A percentile compares a stretch with the other conserved stretches of the same genome.
Evolutionary conservation across 2,888 invertebrate species (phyloP).

Genomic region (Athalia cordata): DNA sequence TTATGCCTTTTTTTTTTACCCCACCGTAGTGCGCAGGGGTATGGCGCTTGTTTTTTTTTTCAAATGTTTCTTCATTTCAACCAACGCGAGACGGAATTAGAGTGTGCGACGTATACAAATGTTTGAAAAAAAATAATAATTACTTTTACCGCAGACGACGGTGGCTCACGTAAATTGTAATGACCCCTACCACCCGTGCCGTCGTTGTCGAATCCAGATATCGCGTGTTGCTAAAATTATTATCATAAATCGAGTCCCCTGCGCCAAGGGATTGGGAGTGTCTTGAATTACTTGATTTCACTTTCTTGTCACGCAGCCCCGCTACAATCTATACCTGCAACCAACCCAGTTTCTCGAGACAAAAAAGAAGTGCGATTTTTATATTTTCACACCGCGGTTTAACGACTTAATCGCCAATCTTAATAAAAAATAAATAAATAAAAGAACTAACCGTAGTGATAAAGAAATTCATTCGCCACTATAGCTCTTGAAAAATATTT

Average conservation of each 20-base stretch:
- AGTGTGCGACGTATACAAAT: too few relatives aligned
- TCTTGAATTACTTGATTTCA: conserved; percentile 26
- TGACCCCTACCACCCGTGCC: background rate
- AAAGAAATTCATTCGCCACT: background rate
- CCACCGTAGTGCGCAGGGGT: too few relatives aligned
- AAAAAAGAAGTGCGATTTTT: background rate
- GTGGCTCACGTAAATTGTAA: too few relatives aligned
- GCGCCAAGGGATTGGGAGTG: conserved; percentile 23
- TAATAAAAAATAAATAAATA: background rate
- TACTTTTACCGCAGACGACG: too few relatives aligned
- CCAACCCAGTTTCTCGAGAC: background rate
- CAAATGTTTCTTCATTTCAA: too few relatives aligned
- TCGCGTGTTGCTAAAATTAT: conserved; percentile 26
- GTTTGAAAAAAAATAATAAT: too few relatives aligned
- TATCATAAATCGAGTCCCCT: conserved; percentile 24
- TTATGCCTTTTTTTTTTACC: too few relatives aligned
- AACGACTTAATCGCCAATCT: conserved; percentile 14
- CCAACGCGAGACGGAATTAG: too few relatives aligned
- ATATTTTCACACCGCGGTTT: background rate
- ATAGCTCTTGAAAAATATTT: background rate
- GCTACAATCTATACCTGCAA: background rate
- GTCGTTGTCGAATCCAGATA: background rate
- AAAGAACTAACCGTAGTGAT: conserved; percentile 1
- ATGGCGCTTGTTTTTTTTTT: too few relatives aligned
- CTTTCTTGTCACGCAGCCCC: conserved; percentile 20